Base-by-base conservation (phyloP, 2,113 vertebrate species). In the Rhinogobius similis region DNA sequence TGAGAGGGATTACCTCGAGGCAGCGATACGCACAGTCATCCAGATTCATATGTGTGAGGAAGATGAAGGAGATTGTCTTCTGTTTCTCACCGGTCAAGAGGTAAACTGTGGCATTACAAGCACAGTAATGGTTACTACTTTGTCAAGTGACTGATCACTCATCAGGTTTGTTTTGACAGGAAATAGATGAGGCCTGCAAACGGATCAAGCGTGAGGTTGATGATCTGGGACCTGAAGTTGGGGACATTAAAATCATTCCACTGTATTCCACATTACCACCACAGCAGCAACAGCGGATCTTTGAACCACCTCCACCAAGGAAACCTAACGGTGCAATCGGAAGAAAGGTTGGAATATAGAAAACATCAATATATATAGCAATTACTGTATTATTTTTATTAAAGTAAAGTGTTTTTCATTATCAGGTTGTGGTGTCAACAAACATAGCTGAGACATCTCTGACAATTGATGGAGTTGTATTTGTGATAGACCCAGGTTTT, bases 41-140 rank as follows among this genome's bases (percentile, higher is more conserved):
- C 97, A 99, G 63, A 99, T 99, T 86, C 98, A 99, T 63, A 99
- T 99, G 98, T 99, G 98, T 85, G 98, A 99, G 87, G 98, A 99
- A 61, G 97, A 99, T 1, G 98, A 99, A 80, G 98, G 97, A 29
- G 98, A 99, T 83, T 95, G 97, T 52, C 90, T 99, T 16, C 94
- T 99, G 50, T 99, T 99, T 85, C 95, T 99, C 88, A 99, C 98
- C 10, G 98, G 98, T 78, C 98, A 99, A 88, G 98, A 99, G 98
- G 97, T 99, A 93, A 81, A 48, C 20, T 18, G 8, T 52, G 9
- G 1, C 12, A 21, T 24, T 3, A 16, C 13, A 2, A 24, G 11
- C 16, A 36, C 36, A 38, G 10, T 38, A n/a, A 29, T 29, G 13
- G 2, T 18, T 58, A 18, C 16, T 8, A 18, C 26, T 58, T 29